phyloP scores from a whole-genome alignment of 2,888 invertebrate genomes.

The Nematopogon swammerdamellus region DNA sequence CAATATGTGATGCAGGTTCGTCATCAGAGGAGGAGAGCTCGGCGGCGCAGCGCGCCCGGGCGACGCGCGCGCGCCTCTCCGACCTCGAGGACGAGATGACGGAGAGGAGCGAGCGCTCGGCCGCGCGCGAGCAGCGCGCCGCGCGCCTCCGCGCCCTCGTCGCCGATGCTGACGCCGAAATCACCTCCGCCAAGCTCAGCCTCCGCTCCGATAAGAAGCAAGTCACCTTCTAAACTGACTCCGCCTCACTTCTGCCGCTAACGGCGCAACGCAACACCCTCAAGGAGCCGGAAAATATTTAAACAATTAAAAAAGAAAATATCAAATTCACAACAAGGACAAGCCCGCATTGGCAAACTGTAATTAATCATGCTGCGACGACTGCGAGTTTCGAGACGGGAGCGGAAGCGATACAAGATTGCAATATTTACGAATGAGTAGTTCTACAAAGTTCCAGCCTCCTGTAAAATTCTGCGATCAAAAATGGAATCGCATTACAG shows the following conservation, averaged over 20 bases:
- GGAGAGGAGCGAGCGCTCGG: slow-evolving; percentile 64
- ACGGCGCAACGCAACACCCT: too few species aligned
- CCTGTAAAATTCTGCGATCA: too few species aligned
- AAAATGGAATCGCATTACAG: too few species aligned
- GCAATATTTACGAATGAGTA: too few species aligned
- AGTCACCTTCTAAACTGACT: slow-evolving; percentile 41
- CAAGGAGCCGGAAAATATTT: too few species aligned
- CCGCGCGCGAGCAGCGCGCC: slow-evolving; percentile 67
- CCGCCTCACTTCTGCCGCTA: background rate
- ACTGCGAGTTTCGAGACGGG: too few species aligned
- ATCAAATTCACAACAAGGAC: too few species aligned
- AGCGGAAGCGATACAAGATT: too few species aligned
- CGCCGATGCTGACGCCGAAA: slow-evolving; percentile 49
- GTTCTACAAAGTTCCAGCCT: too few species aligned
- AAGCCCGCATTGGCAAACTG: too few species aligned
- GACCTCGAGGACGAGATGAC: slow-evolving; percentile 77
- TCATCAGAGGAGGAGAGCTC: slow-evolving; percentile 41
- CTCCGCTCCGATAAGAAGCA: slow-evolving; percentile 47
- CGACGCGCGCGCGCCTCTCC: slow-evolving; percentile 62
- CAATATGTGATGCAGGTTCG: background rate
- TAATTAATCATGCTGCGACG: too few species aligned
- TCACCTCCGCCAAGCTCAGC: slow-evolving; percentile 33
- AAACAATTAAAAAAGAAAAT: too few species aligned
- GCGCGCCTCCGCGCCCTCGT: slow-evolving; percentile 68
- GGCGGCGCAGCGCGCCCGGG: slow-evolving; percentile 63